Conservation (phyloP, 2,797 vertebrate species). For the Melanotaenia boesemani region DNA sequence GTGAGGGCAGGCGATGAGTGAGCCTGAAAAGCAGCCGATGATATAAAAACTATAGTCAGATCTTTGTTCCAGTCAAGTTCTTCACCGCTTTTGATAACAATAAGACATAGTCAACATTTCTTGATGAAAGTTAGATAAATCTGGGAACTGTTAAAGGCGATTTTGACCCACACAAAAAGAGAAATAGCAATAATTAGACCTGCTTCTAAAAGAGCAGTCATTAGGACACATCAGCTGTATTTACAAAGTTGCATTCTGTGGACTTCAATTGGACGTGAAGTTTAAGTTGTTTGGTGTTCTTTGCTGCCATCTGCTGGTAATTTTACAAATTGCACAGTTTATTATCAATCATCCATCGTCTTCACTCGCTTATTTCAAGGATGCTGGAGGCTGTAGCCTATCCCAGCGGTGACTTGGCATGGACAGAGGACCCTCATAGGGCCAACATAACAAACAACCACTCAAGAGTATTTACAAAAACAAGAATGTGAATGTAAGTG, state of each 20-base stretch:
- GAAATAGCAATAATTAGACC: too few relatives aligned
- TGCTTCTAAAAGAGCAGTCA: not conserved
- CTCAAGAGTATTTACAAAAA: too few relatives aligned
- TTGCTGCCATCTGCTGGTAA: slow-evolving; percentile 58
- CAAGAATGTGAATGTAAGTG: too few relatives aligned
- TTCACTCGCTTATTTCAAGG: too few relatives aligned
- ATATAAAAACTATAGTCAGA: not conserved
- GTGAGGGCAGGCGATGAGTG: not conserved
- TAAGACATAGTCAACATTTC: not conserved
- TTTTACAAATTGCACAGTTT: not conserved
- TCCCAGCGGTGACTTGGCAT: not conserved
- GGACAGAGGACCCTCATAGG: too few relatives aligned
- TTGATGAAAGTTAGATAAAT: not conserved
- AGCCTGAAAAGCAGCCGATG: slow-evolving; percentile 4
- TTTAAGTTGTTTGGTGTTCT: not conserved
- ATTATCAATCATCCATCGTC: too few relatives aligned
- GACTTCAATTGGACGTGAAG: not conserved
- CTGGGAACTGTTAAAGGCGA: not conserved
- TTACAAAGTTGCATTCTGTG: not conserved
- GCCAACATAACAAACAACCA: too few relatives aligned
- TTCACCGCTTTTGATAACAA: not conserved
- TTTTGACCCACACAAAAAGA: not conserved
- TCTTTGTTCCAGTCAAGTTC: not conserved
- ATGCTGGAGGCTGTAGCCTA: not conserved
- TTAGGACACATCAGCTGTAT: not conserved